Base-by-base conservation (phyloP, 2,888 invertebrate genomes). In the Dolomedes plantarius region DNA sequence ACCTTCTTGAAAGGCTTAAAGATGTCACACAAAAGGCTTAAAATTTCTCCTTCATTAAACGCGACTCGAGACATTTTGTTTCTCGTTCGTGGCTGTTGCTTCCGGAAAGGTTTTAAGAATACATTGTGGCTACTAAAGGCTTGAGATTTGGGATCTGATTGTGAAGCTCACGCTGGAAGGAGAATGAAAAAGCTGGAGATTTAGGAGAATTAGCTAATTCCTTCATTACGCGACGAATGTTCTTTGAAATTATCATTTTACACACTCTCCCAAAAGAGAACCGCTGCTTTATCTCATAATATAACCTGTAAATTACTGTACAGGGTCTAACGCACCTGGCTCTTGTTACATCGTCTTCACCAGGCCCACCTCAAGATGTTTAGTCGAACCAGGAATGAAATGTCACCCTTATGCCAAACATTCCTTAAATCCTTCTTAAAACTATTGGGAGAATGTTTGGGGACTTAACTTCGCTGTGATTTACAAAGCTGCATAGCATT, bases 11-110 rank as follows among this genome's bases (percentile, higher is more conserved):
- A 76, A 76, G 69, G 72, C 71, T 76, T 83, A 64, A 82, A 67
- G 32, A 46, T 72, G 77, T 83, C 83, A 83, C 64, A 56, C 56
- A 56, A 72, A 71, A 72, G 76, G 82, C 83, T 83, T 83, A 83
- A 83, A 72, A 72, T 82, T 82, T 68, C 68, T 27, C 67, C 73
- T 80, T 80, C 80, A 80, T 80, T 80, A 74, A 72, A 68, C 46
- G 74, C 46, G 39, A 56, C 23, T 56, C 19, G 19, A 23, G 56
- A 56, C 56, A 56, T 56, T 56, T 56, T 56, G 56, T 56, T 56
- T 23, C 56, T 56, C 6, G 56, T 23, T 56, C 56, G 3, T 23
- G 23, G 19, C 56, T 56, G 23, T 23, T 23, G 23, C 56, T 23
- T 56, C 56, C 56, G 56, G 56, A 23, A 56, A 56, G 23, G 56